Conservation (phyloP, 2,888 invertebrate species). For the Philopedon plagiatum region DNA sequence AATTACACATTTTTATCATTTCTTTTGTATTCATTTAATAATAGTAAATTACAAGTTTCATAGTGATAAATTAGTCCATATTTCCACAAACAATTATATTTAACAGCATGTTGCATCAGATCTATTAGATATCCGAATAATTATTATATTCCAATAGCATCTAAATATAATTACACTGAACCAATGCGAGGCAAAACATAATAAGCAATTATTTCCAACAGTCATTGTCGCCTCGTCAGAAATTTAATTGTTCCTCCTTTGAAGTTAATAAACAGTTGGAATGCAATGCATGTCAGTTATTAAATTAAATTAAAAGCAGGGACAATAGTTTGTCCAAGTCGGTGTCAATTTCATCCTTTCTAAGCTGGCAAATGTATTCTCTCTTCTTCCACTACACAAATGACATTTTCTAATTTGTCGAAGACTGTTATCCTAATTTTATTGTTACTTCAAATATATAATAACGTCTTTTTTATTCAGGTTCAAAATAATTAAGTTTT, state of each 20-base stretch:
- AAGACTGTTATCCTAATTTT: constrained; percentile 7
- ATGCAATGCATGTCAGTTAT: constrained; percentile 42
- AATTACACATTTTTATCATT: no score
- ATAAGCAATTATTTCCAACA: constrained; percentile 29
- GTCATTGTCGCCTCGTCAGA: constrained; percentile 18
- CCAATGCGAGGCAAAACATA: constrained; percentile 11
- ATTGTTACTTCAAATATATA: not conserved
- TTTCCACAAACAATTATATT: not conserved
- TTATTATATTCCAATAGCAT: constrained; percentile 1
- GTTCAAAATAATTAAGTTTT: no score
- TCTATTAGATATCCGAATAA: not conserved
- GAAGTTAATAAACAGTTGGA: constrained; percentile 42
- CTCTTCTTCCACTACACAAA: constrained; percentile 8
- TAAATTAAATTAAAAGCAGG: constrained; percentile 36
- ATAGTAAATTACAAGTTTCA: not conserved
- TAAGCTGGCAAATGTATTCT: constrained; percentile 19
- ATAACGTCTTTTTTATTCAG: no score
- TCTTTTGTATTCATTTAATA: no score
- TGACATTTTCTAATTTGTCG: constrained; percentile 17
- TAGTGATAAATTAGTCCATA: not conserved
- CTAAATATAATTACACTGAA: not conserved
- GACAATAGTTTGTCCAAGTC: constrained; percentile 21
- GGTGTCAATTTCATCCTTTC: constrained; percentile 22
- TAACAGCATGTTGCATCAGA: not conserved
- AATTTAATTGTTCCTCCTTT: constrained; percentile 41